Evolutionary conservation across 1,140 invertebrate genomes (phyloP).

Genomic region (Drosophila nigrodunni): DNA sequence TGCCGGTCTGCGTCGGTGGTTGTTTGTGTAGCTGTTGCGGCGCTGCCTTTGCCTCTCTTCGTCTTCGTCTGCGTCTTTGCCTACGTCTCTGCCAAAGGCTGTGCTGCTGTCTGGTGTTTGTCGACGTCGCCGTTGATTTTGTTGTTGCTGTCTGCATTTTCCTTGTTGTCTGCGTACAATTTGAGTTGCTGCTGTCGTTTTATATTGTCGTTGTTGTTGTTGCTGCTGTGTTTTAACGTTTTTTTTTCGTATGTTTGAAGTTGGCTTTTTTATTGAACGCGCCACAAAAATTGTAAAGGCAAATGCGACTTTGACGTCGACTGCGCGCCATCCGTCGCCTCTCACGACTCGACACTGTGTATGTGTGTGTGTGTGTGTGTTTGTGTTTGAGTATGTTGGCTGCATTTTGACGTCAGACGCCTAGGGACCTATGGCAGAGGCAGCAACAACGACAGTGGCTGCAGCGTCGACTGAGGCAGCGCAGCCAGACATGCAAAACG

Average conservation of each 20-base stretch:
- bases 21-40: constrained; percentile 63
- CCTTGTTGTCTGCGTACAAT: constrained; percentile 75
- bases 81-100: constrained; percentile 21
- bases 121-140: constrained; percentile 47
- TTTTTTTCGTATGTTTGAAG: constrained; percentile 54
- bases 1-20: constrained; percentile 68
- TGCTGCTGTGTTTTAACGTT: constrained; percentile 40
- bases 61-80: constrained; percentile 27
- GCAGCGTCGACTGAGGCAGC: constrained; percentile 8
- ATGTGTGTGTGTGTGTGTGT: constrained; percentile 19
- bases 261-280: constrained; percentile 65
- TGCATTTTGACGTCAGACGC: constrained; percentile 76
- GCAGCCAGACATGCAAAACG: constrained; percentile 69
- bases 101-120: constrained; percentile 56
- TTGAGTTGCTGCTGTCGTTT: constrained; percentile 45
- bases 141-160: constrained; percentile 79
- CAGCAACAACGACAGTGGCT: constrained; percentile 22
- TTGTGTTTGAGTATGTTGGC: constrained; percentile 37
- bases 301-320: constrained; percentile 60
- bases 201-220: constrained; percentile 13
- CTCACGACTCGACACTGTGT: constrained; percentile 26
- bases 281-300: constrained; percentile 72
- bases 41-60: constrained; percentile 26
- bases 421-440: constrained; percentile 32
- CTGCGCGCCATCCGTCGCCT: constrained; percentile 36